A percentile compares a stretch with the other conserved stretches of the same genome.
phyloP scores from a whole-genome alignment of 2,888 invertebrate species.

The Notocelia uddmanniana region DNA sequence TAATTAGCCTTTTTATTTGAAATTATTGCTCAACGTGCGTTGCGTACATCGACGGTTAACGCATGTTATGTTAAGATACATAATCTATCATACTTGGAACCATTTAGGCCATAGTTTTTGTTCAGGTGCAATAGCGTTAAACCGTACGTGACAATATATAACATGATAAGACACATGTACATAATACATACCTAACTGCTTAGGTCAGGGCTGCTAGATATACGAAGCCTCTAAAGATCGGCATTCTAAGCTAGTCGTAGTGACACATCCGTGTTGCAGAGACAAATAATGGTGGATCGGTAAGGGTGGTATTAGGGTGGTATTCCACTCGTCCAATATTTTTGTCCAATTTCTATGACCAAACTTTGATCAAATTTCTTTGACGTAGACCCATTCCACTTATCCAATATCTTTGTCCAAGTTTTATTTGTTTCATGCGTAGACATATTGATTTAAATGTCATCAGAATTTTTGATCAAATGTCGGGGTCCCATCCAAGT shows the following conservation, averaged over 20 bases:
- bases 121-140: slow-evolving; percentile 15
- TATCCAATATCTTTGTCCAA: too few species aligned
- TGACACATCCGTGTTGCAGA: too few species aligned
- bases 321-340: too few species aligned
- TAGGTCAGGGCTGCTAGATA: neutral
- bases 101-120: slow-evolving; percentile 8
- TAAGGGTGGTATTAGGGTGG: too few species aligned
- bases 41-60: slow-evolving; percentile 3
- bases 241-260: neutral
- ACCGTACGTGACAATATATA: slow-evolving; percentile 24
- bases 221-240: neutral
- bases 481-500: too few species aligned
- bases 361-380: too few species aligned
- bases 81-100: slow-evolving; percentile 24
- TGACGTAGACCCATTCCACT: too few species aligned
- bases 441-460: too few species aligned
- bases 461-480: too few species aligned
- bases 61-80: slow-evolving; percentile 25
- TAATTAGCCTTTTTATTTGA: slow-evolving; percentile 19
- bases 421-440: too few species aligned
- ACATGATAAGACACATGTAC: slow-evolving; percentile 27
- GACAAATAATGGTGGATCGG: too few species aligned
- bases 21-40: slow-evolving; percentile 15
- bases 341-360: too few species aligned
- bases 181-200: neutral